phyloP scores from a whole-genome alignment of 1,140 invertebrate species.

The Drosophila nigromelanica region DNA sequence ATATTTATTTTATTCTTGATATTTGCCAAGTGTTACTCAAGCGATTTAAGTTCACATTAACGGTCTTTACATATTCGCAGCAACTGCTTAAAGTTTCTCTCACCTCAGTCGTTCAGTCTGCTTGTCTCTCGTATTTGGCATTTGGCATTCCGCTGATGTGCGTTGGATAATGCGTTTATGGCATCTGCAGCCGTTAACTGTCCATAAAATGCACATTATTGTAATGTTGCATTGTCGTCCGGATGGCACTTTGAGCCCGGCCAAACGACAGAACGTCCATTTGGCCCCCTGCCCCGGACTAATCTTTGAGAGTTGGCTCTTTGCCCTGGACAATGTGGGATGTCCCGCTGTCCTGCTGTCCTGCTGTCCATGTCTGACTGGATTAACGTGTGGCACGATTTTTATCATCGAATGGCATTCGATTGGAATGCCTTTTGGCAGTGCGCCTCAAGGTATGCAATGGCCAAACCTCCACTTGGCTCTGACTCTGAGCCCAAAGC shows the following conservation, averaged over 20 bases:
- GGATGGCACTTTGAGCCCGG: slow-evolving; percentile 63
- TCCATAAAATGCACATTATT: slow-evolving; percentile 81
- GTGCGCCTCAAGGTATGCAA: slow-evolving; percentile 55
- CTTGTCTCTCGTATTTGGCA: slow-evolving; percentile 13
- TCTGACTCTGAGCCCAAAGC: slow-evolving; percentile 14
- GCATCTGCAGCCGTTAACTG: slow-evolving; percentile 76
- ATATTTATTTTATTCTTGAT: too few species aligned
- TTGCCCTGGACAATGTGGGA: slow-evolving; percentile 19
- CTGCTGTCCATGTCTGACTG: slow-evolving; percentile 42
- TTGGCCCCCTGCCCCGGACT: slow-evolving; percentile 1
- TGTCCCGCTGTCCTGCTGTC: slow-evolving; percentile 43
- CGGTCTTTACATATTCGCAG: neutral
- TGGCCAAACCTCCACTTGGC: slow-evolving; percentile 8
- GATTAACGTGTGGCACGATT: slow-evolving; percentile 78
- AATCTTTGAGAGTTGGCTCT: slow-evolving; percentile 38
- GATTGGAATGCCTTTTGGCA: slow-evolving; percentile 75
- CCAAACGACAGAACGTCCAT: slow-evolving; percentile 58
- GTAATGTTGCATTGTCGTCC: slow-evolving; percentile 76
- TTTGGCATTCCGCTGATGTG: slow-evolving; percentile 49
- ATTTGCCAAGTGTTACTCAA: neutral
- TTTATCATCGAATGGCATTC: slow-evolving; percentile 78
- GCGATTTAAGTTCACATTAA: slow-evolving; percentile 6
- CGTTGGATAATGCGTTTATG: slow-evolving; percentile 77
- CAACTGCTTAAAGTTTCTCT: slow-evolving; percentile 19
- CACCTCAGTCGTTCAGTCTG: neutral